These are phyloP conservation scores for Hippocampus abdominalis DNA, from an alignment of 2,113 vertebrate species.

Conservation along the genomic window DNA sequence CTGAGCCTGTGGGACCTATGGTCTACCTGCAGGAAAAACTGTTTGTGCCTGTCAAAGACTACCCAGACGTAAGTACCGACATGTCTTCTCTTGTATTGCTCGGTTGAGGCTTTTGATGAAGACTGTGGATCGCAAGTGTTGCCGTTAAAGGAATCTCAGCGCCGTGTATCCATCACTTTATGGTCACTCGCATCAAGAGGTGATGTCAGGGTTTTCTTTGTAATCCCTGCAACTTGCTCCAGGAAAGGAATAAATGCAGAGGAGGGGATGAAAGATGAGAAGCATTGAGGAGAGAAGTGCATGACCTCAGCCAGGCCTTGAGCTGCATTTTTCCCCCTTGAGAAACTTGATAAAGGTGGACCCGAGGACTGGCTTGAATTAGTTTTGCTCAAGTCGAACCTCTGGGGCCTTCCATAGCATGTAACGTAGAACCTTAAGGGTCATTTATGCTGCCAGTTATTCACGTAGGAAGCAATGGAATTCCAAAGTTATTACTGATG, in stretches of 20 bases:
- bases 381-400: conserved; percentile 33
- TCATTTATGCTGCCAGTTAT: too few relatives aligned
- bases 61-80: conserved; percentile 74
- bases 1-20: conserved; percentile 73
- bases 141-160: neutral
- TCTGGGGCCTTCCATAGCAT: conserved; percentile 7
- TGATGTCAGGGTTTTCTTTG: neutral
- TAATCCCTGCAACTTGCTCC: conserved; percentile 49
- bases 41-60: conserved; percentile 82
- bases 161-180: neutral
- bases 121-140: neutral
- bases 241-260: conserved; percentile 41
- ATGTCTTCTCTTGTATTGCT: neutral
- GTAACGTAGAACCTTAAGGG: neutral
- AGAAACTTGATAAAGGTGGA: conserved; percentile 66
- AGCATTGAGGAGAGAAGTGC: conserved; percentile 16
- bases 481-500: too few relatives aligned
- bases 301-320: conserved; percentile 48
- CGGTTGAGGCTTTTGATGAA: neutral
- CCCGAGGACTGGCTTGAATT: conserved; percentile 30
- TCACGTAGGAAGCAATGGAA: too few relatives aligned
- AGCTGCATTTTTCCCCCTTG: conserved; percentile 66
- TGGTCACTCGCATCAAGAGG: neutral
- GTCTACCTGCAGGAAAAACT: conserved; percentile 81
- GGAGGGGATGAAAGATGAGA: conserved; percentile 42